Conservation (phyloP, 2,888 invertebrate species). For the Cephus spinipes region DNA sequence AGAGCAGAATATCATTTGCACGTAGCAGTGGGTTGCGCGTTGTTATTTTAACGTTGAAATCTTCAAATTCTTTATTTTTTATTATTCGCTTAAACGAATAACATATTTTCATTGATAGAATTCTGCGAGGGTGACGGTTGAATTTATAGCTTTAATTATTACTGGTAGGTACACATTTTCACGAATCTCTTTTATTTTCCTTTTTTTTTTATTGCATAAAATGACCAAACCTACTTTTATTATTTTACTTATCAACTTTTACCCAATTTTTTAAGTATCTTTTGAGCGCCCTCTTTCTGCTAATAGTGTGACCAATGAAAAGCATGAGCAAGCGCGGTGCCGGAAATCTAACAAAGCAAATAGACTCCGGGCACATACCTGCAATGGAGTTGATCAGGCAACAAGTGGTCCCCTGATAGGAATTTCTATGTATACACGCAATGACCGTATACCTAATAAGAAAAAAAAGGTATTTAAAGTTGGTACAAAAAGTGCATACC, state of each 20-base stretch:
- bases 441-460: background rate
- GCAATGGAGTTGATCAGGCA: background rate
- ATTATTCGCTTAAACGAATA: background rate
- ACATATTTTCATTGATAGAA: background rate
- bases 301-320: background rate
- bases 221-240: background rate
- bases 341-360: background rate
- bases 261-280: background rate
- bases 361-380: background rate
- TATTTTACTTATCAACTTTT: background rate
- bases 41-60: background rate
- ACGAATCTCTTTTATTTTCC: background rate
- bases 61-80: background rate
- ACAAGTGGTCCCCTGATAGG: background rate
- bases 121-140: background rate
- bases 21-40: background rate
- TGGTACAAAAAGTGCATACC: background rate
- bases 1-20: background rate
- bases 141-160: background rate
- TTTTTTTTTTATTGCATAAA: background rate
- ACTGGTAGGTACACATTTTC: background rate
- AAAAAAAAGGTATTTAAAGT: background rate
- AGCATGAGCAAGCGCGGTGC: background rate
- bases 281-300: background rate
- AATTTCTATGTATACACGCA: background rate